Conservation (phyloP, 2,888 invertebrate genomes). For the Drosophila paramelanica region DNA sequence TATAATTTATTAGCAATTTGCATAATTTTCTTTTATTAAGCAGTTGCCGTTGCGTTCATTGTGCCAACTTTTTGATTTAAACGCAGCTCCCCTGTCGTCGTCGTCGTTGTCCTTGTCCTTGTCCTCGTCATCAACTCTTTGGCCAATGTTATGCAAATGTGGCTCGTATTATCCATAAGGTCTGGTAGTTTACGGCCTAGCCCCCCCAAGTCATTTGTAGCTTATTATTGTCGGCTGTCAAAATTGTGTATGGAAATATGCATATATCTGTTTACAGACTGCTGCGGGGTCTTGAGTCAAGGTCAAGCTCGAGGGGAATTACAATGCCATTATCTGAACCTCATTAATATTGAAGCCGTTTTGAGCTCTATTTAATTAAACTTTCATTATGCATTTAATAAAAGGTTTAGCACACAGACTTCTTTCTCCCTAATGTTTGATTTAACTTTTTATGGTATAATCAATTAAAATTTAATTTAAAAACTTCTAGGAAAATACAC, state of each 20-base stretch:
- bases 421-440: not conserved
- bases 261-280: conserved; percentile 20
- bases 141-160: conserved; percentile 76
- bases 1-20: conserved; percentile 82
- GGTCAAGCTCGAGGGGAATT: conserved; percentile 13
- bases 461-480: conserved; percentile 74
- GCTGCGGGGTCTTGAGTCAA: conserved; percentile 5
- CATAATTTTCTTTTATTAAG: conserved; percentile 80
- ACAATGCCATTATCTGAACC: conserved; percentile 20
- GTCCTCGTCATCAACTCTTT: conserved; percentile 62
- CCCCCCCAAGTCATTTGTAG: conserved; percentile 44
- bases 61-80: conserved; percentile 65
- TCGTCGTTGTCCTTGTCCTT: conserved; percentile 6
- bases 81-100: conserved; percentile 40
- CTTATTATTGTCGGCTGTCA: conserved; percentile 61
- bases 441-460: conserved; percentile 49
- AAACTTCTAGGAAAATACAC: conserved; percentile 56
- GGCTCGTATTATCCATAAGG: conserved; percentile 56
- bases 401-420: too few relatives aligned
- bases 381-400: conserved; percentile 8
- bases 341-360: not conserved
- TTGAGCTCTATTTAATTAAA: conserved; percentile 10
- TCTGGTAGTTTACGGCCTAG: conserved; percentile 53
- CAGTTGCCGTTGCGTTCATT: conserved; percentile 66
- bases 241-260: conserved; percentile 39